Conservation (phyloP, 2,113 vertebrate species). For the Plotosus lineatus region DNA sequence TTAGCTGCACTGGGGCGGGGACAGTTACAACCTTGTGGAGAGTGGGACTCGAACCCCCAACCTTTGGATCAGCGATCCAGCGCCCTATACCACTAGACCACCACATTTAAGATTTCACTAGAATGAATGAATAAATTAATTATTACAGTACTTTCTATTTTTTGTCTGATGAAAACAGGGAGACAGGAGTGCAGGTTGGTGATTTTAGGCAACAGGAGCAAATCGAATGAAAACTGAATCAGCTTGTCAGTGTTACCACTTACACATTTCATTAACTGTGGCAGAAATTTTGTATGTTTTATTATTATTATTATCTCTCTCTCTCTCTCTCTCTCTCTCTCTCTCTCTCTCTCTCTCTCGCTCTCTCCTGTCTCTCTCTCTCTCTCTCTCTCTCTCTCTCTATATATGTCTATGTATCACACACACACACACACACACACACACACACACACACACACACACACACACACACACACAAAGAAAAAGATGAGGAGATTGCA, state of each 20-base stretch:
- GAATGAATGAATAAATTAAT: background rate
- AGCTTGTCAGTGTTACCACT: slow-evolving; percentile 12
- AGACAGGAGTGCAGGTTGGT: background rate
- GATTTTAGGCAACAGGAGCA: slow-evolving; percentile 19
- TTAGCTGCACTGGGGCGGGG: too few relatives aligned
- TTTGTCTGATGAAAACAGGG: background rate
- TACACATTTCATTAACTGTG: slow-evolving; percentile 12
- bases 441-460: background rate
- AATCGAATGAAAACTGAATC: slow-evolving; percentile 39
- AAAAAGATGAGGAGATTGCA: background rate
- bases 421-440: too few relatives aligned
- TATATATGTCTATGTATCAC: too few relatives aligned
- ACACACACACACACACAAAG: background rate
- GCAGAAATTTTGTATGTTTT: slow-evolving; percentile 25
- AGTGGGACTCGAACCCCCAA: too few relatives aligned
- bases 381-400: too few relatives aligned
- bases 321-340: too few relatives aligned
- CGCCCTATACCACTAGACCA: too few relatives aligned
- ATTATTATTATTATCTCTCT: slow-evolving; percentile 13
- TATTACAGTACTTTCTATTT: background rate
- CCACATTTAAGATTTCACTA: too few relatives aligned
- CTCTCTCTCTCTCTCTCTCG: too few relatives aligned
- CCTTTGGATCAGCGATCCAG: too few relatives aligned
- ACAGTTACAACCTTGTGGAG: too few relatives aligned
- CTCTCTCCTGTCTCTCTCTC: too few relatives aligned